Evolutionary conservation across 2,113 vertebrate species (phyloP).

Genomic region (Amia ocellicauda): DNA sequence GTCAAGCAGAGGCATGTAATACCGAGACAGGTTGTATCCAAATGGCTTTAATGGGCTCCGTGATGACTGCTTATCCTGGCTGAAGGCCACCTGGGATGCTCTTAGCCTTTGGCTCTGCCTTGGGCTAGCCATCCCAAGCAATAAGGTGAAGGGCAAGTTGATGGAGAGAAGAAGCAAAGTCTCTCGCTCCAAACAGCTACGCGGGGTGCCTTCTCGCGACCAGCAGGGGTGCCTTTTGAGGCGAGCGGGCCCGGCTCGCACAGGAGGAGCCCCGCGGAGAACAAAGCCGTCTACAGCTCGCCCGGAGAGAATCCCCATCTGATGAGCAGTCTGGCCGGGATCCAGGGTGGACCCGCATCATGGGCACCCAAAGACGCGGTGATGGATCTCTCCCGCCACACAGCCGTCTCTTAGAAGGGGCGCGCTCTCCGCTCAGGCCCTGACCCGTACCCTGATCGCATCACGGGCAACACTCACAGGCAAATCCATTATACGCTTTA

Average conservation of each 20-base stretch:
- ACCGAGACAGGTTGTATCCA: conserved; percentile 38
- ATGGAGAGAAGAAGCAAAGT: conserved; percentile 50
- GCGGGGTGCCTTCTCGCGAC: not conserved
- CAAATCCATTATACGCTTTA: no score
- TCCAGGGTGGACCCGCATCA: not conserved
- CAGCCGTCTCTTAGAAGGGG: no score
- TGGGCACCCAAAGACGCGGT: not conserved
- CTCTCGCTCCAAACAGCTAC: conserved; percentile 30
- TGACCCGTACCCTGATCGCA: no score
- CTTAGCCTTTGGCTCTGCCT: conserved; percentile 73
- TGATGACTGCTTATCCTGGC: conserved; percentile 47
- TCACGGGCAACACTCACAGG: no score
- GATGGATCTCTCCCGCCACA: no score
- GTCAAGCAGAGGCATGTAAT: conserved; percentile 46
- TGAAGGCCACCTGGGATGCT: conserved; percentile 58
- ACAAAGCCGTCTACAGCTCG: not conserved
- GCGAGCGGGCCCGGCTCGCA: not conserved
- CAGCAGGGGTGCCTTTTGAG: not conserved
- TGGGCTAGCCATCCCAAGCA: conserved; percentile 67
- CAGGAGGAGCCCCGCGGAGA: not conserved
- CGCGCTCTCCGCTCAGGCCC: no score
- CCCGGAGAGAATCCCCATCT: not conserved
- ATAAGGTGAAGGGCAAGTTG: conserved; percentile 69
- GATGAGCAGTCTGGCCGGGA: not conserved
- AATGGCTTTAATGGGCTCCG: conserved; percentile 63